Percentiles rank a stretch among this genome's conserved stretches.
phyloP scores from a whole-genome alignment of 2,113 vertebrate species.

The Entomyzon cyanotis region DNA sequence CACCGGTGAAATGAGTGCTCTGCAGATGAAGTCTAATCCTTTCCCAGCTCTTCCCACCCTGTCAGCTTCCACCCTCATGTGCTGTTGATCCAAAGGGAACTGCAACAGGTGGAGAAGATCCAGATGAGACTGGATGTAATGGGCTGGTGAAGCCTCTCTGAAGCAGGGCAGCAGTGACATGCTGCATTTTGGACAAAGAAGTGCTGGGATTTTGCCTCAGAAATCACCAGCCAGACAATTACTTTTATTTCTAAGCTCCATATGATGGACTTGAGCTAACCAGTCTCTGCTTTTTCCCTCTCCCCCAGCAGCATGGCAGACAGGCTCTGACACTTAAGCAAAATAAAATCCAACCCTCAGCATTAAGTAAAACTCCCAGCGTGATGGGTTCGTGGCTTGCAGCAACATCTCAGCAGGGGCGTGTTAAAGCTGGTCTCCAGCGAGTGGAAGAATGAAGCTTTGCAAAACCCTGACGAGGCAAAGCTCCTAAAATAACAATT shows the following conservation, averaged over 20 bases:
- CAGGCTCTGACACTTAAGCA: constrained; percentile 41
- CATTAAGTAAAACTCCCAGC: constrained; percentile 69
- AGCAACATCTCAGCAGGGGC: constrained; percentile 67
- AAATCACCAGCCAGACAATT: not conserved
- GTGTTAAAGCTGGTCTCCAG: constrained; percentile 63
- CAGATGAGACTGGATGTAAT: rapidly evolving
- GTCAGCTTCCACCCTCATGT: not conserved
- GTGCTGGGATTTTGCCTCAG: not conserved
- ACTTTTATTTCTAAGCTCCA: not conserved
- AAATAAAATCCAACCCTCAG: constrained; percentile 59
- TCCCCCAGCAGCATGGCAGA: not conserved
- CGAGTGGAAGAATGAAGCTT: constrained; percentile 58
- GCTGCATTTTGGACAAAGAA: not conserved
- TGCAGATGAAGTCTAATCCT: not conserved
- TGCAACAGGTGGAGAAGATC: rapidly evolving
- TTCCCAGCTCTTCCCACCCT: not conserved
- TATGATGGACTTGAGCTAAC: not conserved
- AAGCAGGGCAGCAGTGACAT: rapidly evolving
- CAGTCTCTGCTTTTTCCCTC: not conserved
- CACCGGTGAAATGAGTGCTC: not conserved
- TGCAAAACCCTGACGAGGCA: constrained; percentile 57
- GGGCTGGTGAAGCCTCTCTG: not conserved
- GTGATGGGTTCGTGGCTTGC: constrained; percentile 60
- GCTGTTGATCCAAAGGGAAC: not conserved
- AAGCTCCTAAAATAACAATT: constrained; percentile 69